Evolutionary conservation across 2,113 vertebrate species (phyloP).

Genomic region (Ornithorhynchus anatinus): DNA sequence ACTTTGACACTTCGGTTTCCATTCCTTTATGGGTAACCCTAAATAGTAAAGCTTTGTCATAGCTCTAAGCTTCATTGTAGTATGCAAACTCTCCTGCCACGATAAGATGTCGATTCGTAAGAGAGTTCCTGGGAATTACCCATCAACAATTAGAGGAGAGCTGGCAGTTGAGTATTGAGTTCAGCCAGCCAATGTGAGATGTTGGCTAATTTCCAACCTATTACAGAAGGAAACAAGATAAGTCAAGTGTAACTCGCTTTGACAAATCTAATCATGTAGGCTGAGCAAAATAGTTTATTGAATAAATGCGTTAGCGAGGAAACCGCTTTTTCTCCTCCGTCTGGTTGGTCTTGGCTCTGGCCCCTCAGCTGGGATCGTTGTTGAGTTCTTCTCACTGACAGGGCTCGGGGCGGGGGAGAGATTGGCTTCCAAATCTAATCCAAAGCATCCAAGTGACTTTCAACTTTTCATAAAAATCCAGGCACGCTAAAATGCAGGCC

Average conservation of each 20-base stretch:
- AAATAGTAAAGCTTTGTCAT: too few relatives aligned
- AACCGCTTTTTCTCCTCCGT: slow-evolving; percentile 4
- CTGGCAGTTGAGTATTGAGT: slow-evolving; percentile 10
- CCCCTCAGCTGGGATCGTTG: too few relatives aligned
- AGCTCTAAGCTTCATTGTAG: too few relatives aligned
- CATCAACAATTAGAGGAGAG: slow-evolving; percentile 1
- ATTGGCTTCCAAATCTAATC: slow-evolving; percentile 26
- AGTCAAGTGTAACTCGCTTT: slow-evolving; percentile 3
- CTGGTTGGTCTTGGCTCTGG: slow-evolving; percentile 17
- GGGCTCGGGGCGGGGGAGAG: too few relatives aligned
- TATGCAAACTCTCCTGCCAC: too few relatives aligned
- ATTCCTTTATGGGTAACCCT: too few relatives aligned
- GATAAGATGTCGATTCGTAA: too few relatives aligned
- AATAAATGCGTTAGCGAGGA: neutral
- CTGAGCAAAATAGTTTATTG: slow-evolving; percentile 20
- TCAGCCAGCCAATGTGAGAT: neutral
- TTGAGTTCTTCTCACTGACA: too few relatives aligned
- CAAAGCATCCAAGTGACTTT: neutral
- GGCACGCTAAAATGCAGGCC: slow-evolving; percentile 20
- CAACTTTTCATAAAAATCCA: slow-evolving; percentile 30
- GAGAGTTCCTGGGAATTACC: slow-evolving; percentile 1
- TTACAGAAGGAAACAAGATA: neutral
- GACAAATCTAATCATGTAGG: slow-evolving; percentile 7
- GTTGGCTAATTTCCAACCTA: neutral
- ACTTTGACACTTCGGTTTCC: too few relatives aligned